Base-by-base conservation (phyloP, 1,140 invertebrate species). In the Lepidurus couesii region DNA sequence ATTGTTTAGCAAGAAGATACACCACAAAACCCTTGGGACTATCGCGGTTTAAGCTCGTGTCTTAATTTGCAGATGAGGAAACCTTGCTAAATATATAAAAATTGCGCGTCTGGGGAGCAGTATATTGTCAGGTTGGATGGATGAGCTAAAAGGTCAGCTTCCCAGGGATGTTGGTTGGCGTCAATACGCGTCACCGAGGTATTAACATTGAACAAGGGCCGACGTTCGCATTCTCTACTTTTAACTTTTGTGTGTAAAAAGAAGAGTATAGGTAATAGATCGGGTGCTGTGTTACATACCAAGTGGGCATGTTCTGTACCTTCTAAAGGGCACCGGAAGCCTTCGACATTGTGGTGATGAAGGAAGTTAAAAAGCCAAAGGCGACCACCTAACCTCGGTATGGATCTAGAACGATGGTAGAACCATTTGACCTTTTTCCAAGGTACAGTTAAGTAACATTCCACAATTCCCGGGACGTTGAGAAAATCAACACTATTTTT, bases 361-460 rank as follows among this genome's bases (percentile, higher is more conserved):
- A 65, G 53, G 53, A 65, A 65, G 53, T 65, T 65, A 5, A 65
- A 65, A 65, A 65, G 53, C 53, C 53, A 65, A 65, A 65, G 53
- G 53, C 53, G 53, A 21, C 53, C 53, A 13, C 21, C 53, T 65
- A 65, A 65, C 53, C 8, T 65, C 53, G 53, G 53, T 21, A 16
- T n/a, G 53, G 53, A 65, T n/a, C 21, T 65, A 65, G 53, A 65
- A 65, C 53, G 21, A 21, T 21, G 21, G n/a, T 65, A 65, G 21
- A n/a, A 16, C 53, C 6, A 16, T 65, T 21, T 7, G 53, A 65
- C 21, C 21, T 65, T 47, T 65, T 65, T 21, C 53, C 13, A 65
- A 16, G 53, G n/a, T n/a, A 65, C 53, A 65, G 53, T 65, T 65
- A 65, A 10, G 53, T 65, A 21, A 21, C 53, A 21, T 65, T 7